These are phyloP conservation scores for Tetropium fuscum DNA, from an alignment of 2,888 invertebrate species.

Conservation along the genomic window DNA sequence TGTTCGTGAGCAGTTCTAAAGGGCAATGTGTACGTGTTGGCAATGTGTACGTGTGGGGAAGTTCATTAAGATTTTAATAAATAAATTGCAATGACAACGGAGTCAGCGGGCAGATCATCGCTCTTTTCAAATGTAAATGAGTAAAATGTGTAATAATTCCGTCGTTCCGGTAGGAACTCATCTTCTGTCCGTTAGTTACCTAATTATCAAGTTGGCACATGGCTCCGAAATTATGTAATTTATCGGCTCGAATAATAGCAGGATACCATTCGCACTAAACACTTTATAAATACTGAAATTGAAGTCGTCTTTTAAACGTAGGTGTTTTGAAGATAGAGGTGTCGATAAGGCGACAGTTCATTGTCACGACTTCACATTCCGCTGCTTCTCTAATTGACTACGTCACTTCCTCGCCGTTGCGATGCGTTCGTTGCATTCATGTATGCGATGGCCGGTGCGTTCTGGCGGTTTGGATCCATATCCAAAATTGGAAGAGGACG, in stretches of 20 bases:
- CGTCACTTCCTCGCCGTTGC: conserved; percentile 45
- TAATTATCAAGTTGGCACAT: conserved; percentile 7
- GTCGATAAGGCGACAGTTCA: conserved; percentile 45
- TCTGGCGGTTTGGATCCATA: conserved; percentile 1
- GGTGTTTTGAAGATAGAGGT: conserved; percentile 48
- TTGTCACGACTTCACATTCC: conserved; percentile 53
- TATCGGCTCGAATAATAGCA: conserved; percentile 41
- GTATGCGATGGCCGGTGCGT: not conserved
- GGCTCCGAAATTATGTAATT: conserved; percentile 27
- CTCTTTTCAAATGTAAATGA: conserved; percentile 5
- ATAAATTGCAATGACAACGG: not conserved
- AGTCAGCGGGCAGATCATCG: not conserved
- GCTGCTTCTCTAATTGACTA: conserved; percentile 46
- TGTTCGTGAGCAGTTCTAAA: no score
- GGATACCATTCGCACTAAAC: conserved; percentile 50
- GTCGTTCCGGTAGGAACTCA: conserved; percentile 6
- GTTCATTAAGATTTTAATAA: not conserved
- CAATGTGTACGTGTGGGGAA: no score
- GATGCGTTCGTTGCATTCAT: conserved; percentile 5
- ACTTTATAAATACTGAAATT: conserved; percentile 53
- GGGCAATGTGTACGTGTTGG: no score
- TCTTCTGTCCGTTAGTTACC: not conserved
- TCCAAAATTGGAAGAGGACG: not conserved
- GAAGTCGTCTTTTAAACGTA: conserved; percentile 49
- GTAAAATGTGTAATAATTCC: not conserved